Base-by-base conservation (phyloP, 2,888 invertebrate species). In the Hemicrepidius hirtus region DNA sequence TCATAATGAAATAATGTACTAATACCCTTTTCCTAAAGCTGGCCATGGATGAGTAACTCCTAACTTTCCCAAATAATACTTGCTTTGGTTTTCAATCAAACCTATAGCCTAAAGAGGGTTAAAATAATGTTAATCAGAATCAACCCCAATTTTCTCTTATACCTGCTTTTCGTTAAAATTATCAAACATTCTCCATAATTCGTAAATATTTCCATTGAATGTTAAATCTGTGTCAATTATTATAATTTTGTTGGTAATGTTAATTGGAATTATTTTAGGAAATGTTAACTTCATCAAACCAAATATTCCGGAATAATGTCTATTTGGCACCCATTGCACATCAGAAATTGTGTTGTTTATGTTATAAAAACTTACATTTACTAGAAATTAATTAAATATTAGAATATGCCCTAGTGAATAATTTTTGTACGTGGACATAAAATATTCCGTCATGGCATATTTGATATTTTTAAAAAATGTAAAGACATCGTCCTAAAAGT, bases 261-360 rank as follows among this genome's bases (percentile, higher is more conserved):
- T 86, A 0, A 86, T 80, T 0, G 94, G 93, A 73, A 97, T 86
- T 53, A 94, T 91, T 82, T 94, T 93, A 0, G 96, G 94, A 78
- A 96, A 90, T 49, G 94, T 88, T 59, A 97, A 87, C 84, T 97
- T 97, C 82, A 96, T 88, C 32, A 97, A 88, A 0, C 95, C 95
- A 85, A 93, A 96, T 44, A 96, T 91, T 3, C 97, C 97, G 0
- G 96, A 96, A 86, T 97, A 97, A 86, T 97, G 97, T 77, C 91
- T 94, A 85, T 96, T 97, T 0, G 95, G 96, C 72, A 97, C 92
- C 97, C 97, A 97, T 21, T 91, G 89, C 0, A 97, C 93, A 83
- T 92, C 92, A 57, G 89, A 86, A 79, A 92, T 87, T 75, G 91
- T 89, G 78, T 89, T 87, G 77, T 91, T 92, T 28, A 92, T 89